phyloP scores from a whole-genome alignment of 1,140 invertebrate genomes.

The Drosophila willistoni region DNA sequence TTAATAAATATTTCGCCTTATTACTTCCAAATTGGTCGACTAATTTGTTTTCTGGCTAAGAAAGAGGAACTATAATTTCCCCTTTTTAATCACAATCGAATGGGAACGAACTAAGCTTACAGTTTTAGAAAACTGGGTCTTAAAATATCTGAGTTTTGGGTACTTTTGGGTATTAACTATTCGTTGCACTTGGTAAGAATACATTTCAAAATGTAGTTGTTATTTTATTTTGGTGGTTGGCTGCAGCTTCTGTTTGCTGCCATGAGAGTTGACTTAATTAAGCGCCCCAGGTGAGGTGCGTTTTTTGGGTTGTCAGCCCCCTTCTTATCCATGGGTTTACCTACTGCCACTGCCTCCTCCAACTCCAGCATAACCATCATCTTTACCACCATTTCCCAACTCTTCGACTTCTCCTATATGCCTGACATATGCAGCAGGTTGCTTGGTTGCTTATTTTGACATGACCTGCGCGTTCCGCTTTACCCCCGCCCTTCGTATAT shows the following conservation, averaged over 20 bases:
- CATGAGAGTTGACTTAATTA: constrained; percentile 80
- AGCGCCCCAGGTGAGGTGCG: constrained; percentile 57
- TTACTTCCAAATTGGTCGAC: no score
- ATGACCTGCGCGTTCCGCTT: constrained; percentile 39
- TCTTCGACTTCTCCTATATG: not conserved
- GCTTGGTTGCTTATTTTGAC: constrained; percentile 52
- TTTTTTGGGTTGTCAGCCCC: not conserved
- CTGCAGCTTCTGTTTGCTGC: constrained; percentile 39
- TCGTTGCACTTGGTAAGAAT: not conserved
- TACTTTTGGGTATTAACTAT: not conserved
- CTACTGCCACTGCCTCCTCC: not conserved
- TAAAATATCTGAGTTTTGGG: no score
- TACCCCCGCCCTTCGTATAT: no score
- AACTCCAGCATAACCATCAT: not conserved
- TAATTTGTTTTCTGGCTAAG: no score
- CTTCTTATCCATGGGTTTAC: not conserved
- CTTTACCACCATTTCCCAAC: not conserved
- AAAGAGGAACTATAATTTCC: no score
- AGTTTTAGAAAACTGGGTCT: no score
- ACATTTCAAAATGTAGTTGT: constrained; percentile 21
- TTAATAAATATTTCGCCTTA: no score
- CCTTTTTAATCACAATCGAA: no score
- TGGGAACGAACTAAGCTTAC: no score
- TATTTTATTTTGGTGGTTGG: constrained; percentile 31
- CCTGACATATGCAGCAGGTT: constrained; percentile 51